Evolutionary conservation across 2,888 invertebrate genomes (phyloP).

Genomic region (Allolobophora icterica): DNA sequence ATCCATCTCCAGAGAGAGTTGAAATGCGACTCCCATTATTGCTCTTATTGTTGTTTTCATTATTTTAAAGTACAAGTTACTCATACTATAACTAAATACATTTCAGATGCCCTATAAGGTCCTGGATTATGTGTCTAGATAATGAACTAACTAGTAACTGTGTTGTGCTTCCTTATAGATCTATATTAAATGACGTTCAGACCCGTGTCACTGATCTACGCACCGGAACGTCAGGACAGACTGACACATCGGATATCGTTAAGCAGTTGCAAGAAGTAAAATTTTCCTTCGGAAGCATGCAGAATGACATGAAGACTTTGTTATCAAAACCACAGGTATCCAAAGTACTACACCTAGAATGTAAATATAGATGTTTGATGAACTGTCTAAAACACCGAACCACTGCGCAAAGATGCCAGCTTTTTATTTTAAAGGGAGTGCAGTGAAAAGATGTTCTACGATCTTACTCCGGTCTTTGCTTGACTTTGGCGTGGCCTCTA

Average conservation of each 20-base stretch:
- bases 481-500: too few species aligned
- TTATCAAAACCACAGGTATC: neutral
- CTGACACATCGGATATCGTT: conserved; percentile 19
- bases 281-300: neutral
- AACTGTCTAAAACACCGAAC: neutral
- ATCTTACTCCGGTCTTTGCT: too few species aligned
- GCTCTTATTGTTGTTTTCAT: too few species aligned
- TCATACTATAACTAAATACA: too few species aligned
- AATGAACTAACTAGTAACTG: neutral
- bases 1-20: too few species aligned
- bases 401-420: too few species aligned
- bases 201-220: conserved; percentile 25
- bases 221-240: conserved; percentile 23
- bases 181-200: conserved; percentile 38
- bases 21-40: too few species aligned
- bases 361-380: neutral
- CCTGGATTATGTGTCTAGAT: too few species aligned
- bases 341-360: neutral
- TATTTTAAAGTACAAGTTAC: too few species aligned
- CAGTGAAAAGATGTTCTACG: too few species aligned
- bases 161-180: conserved; percentile 32
- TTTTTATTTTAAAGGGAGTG: too few species aligned
- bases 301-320: conserved; percentile 28
- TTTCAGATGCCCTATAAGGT: too few species aligned
- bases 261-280: conserved; percentile 27